These are phyloP conservation scores for Corapipo altera DNA, from an alignment of 2,113 vertebrate genomes.

Conservation along the genomic window DNA sequence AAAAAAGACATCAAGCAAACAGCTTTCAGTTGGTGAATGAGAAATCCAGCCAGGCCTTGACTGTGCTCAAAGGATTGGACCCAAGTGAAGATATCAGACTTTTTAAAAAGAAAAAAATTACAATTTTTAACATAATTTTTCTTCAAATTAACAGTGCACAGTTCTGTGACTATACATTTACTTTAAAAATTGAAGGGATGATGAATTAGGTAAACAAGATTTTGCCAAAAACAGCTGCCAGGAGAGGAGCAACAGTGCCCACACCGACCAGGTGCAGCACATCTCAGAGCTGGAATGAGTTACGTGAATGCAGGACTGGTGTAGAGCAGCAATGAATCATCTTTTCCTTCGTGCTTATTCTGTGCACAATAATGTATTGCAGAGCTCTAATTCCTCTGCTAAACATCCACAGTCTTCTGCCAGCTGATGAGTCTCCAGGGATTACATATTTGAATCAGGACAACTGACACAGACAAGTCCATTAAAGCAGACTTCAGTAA, in stretches of 20 bases:
- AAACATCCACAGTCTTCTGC: neutral
- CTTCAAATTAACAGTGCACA: neutral
- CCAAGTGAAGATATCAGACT: neutral
- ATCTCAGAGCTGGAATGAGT: neutral
- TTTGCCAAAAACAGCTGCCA: neutral
- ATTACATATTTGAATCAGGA: neutral
- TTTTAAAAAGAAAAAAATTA: too few species aligned
- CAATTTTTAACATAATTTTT: neutral
- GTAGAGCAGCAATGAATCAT: neutral
- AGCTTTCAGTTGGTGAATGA: neutral
- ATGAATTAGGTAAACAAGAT: neutral
- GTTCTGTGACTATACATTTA: neutral
- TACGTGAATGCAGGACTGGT: neutral
- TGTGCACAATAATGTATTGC: neutral
- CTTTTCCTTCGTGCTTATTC: neutral
- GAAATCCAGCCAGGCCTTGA: neutral
- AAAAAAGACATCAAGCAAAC: neutral
- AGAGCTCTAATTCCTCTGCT: neutral
- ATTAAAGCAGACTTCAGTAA: neutral
- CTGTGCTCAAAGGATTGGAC: neutral
- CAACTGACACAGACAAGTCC: neutral
- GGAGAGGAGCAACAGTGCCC: fast-evolving
- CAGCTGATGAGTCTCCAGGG: neutral
- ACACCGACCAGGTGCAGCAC: neutral
- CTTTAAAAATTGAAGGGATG: neutral